phyloP scores from a whole-genome alignment of 2,113 vertebrate species.

The Myotis yumanensis region DNA sequence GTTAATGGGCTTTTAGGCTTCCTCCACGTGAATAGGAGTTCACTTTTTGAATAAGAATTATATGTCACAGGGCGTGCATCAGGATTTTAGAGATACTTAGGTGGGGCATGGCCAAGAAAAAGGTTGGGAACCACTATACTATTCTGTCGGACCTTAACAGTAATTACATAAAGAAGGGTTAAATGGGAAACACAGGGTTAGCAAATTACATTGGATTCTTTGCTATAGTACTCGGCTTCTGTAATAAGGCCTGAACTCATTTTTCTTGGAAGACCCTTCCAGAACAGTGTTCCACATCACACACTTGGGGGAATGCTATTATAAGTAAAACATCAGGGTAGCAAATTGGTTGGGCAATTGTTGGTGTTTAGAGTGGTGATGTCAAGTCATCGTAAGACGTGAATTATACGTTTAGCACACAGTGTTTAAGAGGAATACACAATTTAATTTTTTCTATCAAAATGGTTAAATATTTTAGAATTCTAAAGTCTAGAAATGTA shows the following conservation, averaged over 20 bases:
- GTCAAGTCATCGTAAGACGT: background rate
- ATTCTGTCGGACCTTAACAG: background rate
- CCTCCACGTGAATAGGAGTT: too few species aligned
- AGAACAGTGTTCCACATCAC: background rate
- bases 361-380: background rate
- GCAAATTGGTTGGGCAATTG: background rate
- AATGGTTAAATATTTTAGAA: slow-evolving; percentile 35
- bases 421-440: background rate
- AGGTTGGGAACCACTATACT: background rate
- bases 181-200: background rate
- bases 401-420: background rate
- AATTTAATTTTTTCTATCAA: slow-evolving; percentile 31
- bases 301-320: background rate
- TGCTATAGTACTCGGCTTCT: background rate
- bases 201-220: slow-evolving; percentile 16
- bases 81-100: too few species aligned
- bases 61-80: too few species aligned
- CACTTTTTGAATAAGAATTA: too few species aligned
- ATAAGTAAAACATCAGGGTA: background rate
- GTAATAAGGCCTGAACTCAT: background rate
- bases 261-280: background rate
- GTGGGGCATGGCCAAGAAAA: too few species aligned
- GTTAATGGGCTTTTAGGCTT: too few species aligned
- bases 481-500: background rate
- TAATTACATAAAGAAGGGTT: background rate